A percentile compares a stretch with the other conserved stretches of the same genome.
phyloP scores from a whole-genome alignment of 2,888 invertebrate genomes.

The Lumbricus terrestris region DNA sequence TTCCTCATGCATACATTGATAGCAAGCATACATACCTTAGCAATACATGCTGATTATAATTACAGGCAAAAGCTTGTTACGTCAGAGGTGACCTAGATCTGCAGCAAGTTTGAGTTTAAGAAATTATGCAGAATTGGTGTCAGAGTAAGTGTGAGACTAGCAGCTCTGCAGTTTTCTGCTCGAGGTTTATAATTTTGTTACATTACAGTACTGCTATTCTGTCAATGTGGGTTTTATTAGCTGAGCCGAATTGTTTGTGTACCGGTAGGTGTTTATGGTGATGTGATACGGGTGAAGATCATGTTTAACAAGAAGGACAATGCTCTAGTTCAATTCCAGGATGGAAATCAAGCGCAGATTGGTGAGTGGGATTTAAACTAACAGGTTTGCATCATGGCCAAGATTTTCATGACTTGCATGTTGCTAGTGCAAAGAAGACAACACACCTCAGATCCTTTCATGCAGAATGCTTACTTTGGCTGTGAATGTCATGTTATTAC shows the following conservation, averaged over 20 bases:
- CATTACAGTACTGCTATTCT: background rate
- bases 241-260: background rate
- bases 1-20: too few species aligned
- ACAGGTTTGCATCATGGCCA: background rate
- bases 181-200: background rate
- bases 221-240: background rate
- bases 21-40: background rate
- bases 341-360: constrained; percentile 83
- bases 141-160: background rate
- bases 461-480: too few species aligned
- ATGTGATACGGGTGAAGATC: constrained; percentile 99
- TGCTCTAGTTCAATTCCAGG: constrained; percentile 96
- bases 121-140: constrained; percentile 3
- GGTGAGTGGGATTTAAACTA: constrained; percentile 25
- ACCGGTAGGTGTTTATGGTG: constrained; percentile 99
- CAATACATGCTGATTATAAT: background rate
- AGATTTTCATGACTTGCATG: background rate
- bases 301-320: constrained; percentile 99
- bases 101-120: background rate
- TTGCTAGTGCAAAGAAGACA: too few species aligned
- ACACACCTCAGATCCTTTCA: too few species aligned
- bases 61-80: background rate
- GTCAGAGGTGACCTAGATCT: background rate
- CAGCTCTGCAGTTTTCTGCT: background rate
- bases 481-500: too few species aligned